These are phyloP conservation scores for Triplophysa tibetana DNA, from an alignment of 2,113 vertebrate species.

Conservation along the genomic window DNA sequence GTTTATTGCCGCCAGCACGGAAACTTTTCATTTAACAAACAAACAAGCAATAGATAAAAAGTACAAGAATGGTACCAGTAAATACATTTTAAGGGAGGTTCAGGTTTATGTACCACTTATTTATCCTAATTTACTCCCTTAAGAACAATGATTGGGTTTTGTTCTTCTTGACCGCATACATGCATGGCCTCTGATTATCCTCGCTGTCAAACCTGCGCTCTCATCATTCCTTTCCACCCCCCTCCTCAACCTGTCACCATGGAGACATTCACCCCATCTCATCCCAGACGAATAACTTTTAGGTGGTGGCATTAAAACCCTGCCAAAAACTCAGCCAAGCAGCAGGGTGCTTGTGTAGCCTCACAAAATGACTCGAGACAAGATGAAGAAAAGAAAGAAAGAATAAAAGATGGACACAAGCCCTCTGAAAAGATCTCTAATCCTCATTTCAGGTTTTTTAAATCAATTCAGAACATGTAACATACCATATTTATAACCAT, in stretches of 20 bases:
- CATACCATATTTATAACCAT: too few relatives aligned
- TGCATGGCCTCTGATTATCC: slow-evolving; percentile 45
- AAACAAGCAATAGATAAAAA: too few relatives aligned
- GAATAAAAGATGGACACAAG: background rate
- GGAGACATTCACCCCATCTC: slow-evolving; percentile 53
- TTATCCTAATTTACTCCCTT: background rate
- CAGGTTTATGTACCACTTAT: too few relatives aligned
- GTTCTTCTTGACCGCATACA: background rate
- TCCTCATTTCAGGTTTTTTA: too few relatives aligned
- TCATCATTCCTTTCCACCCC: background rate
- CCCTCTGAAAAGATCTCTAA: too few relatives aligned
- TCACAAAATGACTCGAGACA: slow-evolving; percentile 36
- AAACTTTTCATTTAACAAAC: too few relatives aligned
- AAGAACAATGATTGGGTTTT: background rate
- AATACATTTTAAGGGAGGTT: too few relatives aligned
- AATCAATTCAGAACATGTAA: too few relatives aligned
- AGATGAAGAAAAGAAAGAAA: slow-evolving; percentile 20
- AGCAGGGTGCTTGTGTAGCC: background rate
- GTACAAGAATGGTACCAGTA: too few relatives aligned
- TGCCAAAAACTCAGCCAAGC: slow-evolving; percentile 1
- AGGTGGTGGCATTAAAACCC: slow-evolving; percentile 55
- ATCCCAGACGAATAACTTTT: slow-evolving; percentile 46
- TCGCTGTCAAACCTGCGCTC: slow-evolving; percentile 48
- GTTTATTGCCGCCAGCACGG: too few relatives aligned
- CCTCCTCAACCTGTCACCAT: slow-evolving; percentile 49